Base-by-base conservation (phyloP, 2,797 vertebrate genomes). In the Nannoperca australis region DNA sequence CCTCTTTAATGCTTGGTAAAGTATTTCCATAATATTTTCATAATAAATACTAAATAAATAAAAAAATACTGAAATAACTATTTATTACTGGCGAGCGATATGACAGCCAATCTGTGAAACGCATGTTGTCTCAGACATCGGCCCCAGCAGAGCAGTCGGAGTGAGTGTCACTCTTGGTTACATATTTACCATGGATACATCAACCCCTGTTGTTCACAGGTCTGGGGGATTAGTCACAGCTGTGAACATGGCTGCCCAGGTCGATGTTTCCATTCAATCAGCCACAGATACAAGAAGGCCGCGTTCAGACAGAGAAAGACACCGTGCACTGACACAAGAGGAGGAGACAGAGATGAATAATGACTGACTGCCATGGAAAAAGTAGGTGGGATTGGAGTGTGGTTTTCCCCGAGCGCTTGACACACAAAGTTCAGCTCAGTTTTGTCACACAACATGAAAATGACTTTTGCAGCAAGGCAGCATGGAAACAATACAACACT, bases 171-270 rank as follows among this genome's bases (percentile, higher is more conserved):
- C 71, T 70, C 74, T 78, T 53, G 65, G 88, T 89, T 86, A 73
- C 82, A 86, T 73, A 87, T 84, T 82, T 85, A 84, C 73, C 42
- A 2, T 36, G 36, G 54, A 62, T 64, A 36, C 49, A 72, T 65
- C 47, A 20, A 69, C 58, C 55, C 36, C 68, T 62, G 70, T 70
- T 83, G 69, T 82, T 81, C 74, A 17, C 81, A 80, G 80, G 75
- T 68, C 71, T 42, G 78, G 22, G 32, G 69, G 74, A 88, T 91
- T 87, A 86, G 81, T 83, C 90, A 82, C 78, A 83, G 79, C 12
- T 24, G 61, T 40, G 63, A 79, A 73, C 50, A 9, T 3, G 55
- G 56, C 62, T 15, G 65, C 58, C 32, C 49, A 73, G 78, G 67
- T 77, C 44, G 36, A 66, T 53, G 58, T 69, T 72, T 76, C 76